Percentiles rank a stretch among this genome's conserved stretches.
phyloP scores from a whole-genome alignment of 2,113 vertebrate species.

The Melanostigma gelatinosum region DNA sequence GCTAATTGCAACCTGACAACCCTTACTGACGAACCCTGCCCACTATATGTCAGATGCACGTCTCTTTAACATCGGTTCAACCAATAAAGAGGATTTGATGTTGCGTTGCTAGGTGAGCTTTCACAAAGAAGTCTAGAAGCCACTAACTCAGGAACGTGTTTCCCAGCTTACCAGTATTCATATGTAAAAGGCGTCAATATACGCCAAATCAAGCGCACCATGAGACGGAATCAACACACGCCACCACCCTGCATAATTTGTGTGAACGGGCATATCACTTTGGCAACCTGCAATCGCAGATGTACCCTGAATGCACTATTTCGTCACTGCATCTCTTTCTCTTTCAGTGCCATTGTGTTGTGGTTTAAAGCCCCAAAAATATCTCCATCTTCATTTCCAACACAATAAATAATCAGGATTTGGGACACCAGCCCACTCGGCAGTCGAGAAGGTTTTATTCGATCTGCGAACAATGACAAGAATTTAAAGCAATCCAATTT shows the following conservation, averaged over 20 bases:
- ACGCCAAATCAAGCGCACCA: background rate
- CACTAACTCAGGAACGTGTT: background rate
- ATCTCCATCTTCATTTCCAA: slow-evolving; percentile 14
- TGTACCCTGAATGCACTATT: background rate
- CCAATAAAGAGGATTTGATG: background rate
- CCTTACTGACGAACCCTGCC: no score
- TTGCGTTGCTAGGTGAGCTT: background rate
- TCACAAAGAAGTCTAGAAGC: background rate
- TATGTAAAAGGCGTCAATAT: background rate
- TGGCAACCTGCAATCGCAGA: background rate
- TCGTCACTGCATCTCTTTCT: background rate
- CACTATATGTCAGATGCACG: background rate
- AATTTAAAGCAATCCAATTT: background rate
- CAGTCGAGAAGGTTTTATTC: background rate
- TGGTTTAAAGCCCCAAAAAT: background rate
- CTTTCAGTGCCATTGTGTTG: slow-evolving; percentile 4
- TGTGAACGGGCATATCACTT: background rate
- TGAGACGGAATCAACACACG: background rate
- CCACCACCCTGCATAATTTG: background rate
- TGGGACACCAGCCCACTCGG: background rate
- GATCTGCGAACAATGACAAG: background rate
- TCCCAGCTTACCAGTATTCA: background rate
- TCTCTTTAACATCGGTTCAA: background rate
- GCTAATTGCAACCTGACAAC: no score
- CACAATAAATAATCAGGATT: background rate